Evolutionary conservation across 2,888 invertebrate genomes (phyloP).

Genomic region (Penaeus monodon): DNA sequence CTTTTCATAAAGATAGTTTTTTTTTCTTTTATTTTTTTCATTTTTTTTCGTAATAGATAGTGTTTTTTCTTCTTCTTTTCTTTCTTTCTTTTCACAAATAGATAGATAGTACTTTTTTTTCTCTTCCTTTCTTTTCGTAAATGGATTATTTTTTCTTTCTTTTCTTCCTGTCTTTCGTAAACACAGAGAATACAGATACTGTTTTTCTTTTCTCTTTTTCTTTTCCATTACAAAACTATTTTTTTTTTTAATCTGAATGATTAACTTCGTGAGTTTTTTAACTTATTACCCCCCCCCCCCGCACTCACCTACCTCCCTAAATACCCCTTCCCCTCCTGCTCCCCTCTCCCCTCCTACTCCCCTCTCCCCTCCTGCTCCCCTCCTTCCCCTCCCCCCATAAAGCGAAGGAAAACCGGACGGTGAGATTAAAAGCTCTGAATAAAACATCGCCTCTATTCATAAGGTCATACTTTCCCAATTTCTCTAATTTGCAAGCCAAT

Average conservation of each 20-base stretch:
- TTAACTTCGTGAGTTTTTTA: too few species aligned
- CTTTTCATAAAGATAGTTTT: too few species aligned
- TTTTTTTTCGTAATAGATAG: too few species aligned
- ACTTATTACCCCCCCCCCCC: neutral
- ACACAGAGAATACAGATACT: too few species aligned
- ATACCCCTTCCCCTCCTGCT: neutral
- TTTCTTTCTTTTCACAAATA: neutral
- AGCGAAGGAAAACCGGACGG: too few species aligned
- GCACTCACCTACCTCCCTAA: constrained; percentile 2
- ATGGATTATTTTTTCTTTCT: too few species aligned
- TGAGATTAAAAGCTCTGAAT: too few species aligned
- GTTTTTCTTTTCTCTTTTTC: neutral
- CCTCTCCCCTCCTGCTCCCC: neutral
- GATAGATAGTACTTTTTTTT: too few species aligned
- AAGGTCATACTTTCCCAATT: neutral
- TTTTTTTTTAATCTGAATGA: too few species aligned
- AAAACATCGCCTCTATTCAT: neutral
- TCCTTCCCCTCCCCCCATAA: neutral
- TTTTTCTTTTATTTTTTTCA: too few species aligned
- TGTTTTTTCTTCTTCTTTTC: neutral
- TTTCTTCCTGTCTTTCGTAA: neutral
- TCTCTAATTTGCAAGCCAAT: neutral
- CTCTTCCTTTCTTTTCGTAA: too few species aligned
- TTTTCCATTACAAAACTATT: neutral
- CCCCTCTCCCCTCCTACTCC: too few species aligned